Percentiles rank a stretch among this genome's conserved stretches.
These are phyloP conservation scores for Syngnathoides biaculeatus DNA, from an alignment of 2,113 vertebrate species.

Conservation along the genomic window DNA sequence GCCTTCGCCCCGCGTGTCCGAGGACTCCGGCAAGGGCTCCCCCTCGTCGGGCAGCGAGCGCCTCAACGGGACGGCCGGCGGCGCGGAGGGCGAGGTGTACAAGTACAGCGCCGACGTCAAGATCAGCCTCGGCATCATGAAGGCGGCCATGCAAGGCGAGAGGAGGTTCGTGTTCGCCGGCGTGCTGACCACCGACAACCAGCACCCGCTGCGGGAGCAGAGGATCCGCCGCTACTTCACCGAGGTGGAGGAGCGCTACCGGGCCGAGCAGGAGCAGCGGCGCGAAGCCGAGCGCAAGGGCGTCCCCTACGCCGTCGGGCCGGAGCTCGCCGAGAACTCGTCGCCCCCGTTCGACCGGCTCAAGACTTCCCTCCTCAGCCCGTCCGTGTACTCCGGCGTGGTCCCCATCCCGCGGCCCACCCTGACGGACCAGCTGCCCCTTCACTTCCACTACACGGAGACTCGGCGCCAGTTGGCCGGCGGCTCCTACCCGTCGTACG, in stretches of 20 bases:
- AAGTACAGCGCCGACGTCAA: conserved; percentile 88
- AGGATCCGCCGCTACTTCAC: conserved; percentile 93
- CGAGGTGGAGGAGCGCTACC: conserved; percentile 87
- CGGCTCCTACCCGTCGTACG: conserved; percentile 82
- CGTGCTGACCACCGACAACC: conserved; percentile 84
- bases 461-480: conserved; percentile 83
- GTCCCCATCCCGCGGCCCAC: conserved; percentile 84
- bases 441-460: conserved; percentile 76
- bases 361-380: conserved; percentile 56
- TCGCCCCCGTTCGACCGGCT: conserved; percentile 47
- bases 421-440: conserved; percentile 62
- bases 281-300: conserved; percentile 81
- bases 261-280: conserved; percentile 82
- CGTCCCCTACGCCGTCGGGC: conserved; percentile 34
- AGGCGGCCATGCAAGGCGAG: conserved; percentile 90
- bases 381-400: conserved; percentile 77
- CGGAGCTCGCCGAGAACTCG: conserved; percentile 48
- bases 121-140: conserved; percentile 85
- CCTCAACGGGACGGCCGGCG: conserved; percentile 55
- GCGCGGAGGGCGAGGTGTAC: conserved; percentile 62
- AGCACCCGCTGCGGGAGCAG: conserved; percentile 95
- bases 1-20: conserved; percentile 61
- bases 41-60: conserved; percentile 71
- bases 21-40: conserved; percentile 75
- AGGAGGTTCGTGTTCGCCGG: conserved; percentile 86